Conservation (phyloP, 2,113 vertebrate genomes). For the Lathamus discolor region DNA sequence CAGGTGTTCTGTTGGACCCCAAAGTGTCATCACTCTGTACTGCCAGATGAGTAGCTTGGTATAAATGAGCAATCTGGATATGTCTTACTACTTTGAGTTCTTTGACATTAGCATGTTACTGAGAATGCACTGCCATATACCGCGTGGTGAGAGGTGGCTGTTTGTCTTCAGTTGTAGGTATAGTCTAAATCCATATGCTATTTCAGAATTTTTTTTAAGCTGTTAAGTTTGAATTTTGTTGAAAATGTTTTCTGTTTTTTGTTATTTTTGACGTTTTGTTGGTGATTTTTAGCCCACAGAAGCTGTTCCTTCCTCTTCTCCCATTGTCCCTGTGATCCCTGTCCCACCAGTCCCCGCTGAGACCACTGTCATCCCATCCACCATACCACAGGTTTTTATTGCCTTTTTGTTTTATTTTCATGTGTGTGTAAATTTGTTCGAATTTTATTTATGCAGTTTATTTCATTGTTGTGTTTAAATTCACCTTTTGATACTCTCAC, state of each 20-base stretch:
- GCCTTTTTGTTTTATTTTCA: conserved; percentile 44
- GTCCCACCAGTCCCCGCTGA: conserved; percentile 91
- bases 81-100: rapidly evolving
- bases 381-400: conserved; percentile 89
- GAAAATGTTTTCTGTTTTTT: not conserved
- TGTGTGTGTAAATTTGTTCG: not conserved
- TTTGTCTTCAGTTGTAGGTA: not conserved
- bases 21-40: not conserved
- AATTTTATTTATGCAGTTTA: conserved; percentile 35
- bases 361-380: conserved; percentile 86
- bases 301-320: conserved; percentile 87
- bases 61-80: rapidly evolving
- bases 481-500: not conserved
- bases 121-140: not conserved
- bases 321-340: conserved; percentile 95
- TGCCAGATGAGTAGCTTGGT: not conserved
- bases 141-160: rapidly evolving
- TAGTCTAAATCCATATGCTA: not conserved
- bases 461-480: conserved; percentile 40
- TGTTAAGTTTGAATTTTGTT: not conserved
- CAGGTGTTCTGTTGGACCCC: not conserved
- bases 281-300: conserved; percentile 92
- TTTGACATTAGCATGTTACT: rapidly evolving
- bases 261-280: conserved; percentile 70
- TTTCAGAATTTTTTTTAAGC: not conserved